Percentiles rank a stretch among this genome's conserved stretches.
phyloP scores from a whole-genome alignment of 2,797 vertebrate species.

The Danio jaintianensis region DNA sequence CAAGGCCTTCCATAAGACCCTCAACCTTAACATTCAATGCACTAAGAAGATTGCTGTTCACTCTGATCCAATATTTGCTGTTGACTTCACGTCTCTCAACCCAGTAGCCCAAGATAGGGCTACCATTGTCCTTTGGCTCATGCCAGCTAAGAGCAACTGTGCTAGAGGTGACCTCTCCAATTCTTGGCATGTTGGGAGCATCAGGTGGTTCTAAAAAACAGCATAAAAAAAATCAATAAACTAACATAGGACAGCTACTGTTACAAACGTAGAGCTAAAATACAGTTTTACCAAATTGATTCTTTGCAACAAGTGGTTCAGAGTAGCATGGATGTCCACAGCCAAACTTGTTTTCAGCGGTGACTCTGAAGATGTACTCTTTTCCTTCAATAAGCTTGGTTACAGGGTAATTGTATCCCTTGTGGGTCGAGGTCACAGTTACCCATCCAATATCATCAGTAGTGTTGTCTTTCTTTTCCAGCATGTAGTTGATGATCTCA shows the following conservation, averaged over 20 bases:
- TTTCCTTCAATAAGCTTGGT: constrained; percentile 96
- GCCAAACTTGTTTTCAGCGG: constrained; percentile 94
- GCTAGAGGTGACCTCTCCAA: constrained; percentile 89
- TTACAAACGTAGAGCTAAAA: background rate
- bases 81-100: constrained; percentile 98
- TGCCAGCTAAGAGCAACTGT: constrained; percentile 93
- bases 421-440: constrained; percentile 87
- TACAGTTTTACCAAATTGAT: constrained; percentile 90
- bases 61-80: constrained; percentile 95
- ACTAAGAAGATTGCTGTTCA: constrained; percentile 88
- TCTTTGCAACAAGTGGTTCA: constrained; percentile 90
- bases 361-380: constrained; percentile 94
- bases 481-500: constrained; percentile 95
- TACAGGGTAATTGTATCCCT: constrained; percentile 88
- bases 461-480: constrained; percentile 97
- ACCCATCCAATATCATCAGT: constrained; percentile 93
- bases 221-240: background rate
- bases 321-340: constrained; percentile 86
- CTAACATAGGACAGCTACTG: background rate
- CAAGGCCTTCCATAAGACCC: constrained; percentile 93
- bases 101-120: constrained; percentile 97
- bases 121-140: constrained; percentile 98
- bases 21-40: constrained; percentile 85
- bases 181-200: constrained; percentile 91
- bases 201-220: constrained; percentile 89